These are phyloP conservation scores for Scaptomyza hsui DNA, from an alignment of 1,140 invertebrate species.

Conservation along the genomic window DNA sequence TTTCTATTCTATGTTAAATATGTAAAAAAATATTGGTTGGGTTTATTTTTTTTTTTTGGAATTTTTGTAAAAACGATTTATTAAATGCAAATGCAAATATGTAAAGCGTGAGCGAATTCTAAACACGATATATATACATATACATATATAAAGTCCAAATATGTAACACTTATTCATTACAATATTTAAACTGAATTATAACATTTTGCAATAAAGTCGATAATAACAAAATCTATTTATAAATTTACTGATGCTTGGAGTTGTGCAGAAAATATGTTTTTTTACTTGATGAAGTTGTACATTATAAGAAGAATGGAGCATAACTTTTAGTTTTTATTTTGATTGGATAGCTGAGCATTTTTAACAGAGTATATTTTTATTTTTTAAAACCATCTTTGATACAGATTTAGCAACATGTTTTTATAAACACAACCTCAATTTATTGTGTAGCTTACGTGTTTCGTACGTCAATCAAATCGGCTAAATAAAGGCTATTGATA, in stretches of 20 bases:
- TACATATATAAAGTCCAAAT: background rate
- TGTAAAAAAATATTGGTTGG: conserved; percentile 29
- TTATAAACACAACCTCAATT: background rate
- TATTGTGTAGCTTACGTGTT: conserved; percentile 47
- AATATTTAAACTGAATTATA: conserved; percentile 40
- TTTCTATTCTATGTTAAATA: conserved; percentile 17
- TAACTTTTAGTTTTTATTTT: no score
- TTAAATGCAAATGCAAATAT: conserved; percentile 15
- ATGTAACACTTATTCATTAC: conserved; percentile 34
- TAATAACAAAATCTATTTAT: conserved; percentile 49
- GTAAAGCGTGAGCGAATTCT: conserved; percentile 41
- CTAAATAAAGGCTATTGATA: conserved; percentile 71
- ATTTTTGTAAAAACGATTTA: conserved; percentile 37
- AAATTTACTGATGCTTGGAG: conserved; percentile 48
- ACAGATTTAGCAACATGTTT: background rate
- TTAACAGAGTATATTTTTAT: background rate
- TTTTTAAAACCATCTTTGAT: background rate
- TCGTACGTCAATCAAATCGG: conserved; percentile 57
- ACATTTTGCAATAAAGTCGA: conserved; percentile 77
- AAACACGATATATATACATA: conserved; percentile 24
- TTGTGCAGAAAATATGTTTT: conserved; percentile 26
- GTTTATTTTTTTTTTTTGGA: conserved; percentile 18
- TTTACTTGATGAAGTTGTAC: conserved; percentile 48
- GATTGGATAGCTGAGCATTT: background rate
- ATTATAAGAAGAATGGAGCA: conserved; percentile 33